Evolutionary conservation across 2,797 vertebrate species (phyloP).

Genomic region (Amblyraja radiata): DNA sequence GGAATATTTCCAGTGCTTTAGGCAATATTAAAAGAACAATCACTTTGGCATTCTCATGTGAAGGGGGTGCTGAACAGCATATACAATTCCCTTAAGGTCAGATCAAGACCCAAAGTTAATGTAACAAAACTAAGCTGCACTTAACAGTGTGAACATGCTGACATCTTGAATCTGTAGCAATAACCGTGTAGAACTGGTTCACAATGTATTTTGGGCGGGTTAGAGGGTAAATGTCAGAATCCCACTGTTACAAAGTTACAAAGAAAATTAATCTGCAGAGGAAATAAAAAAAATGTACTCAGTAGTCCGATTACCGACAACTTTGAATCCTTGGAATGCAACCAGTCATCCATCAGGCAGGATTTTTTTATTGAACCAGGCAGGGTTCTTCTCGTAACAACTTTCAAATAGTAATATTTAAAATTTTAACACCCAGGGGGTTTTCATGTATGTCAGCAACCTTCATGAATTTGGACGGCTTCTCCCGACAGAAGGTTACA

Average conservation of each 20-base stretch:
- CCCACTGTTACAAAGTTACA: background rate
- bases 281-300: background rate
- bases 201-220: background rate
- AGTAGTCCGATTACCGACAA: background rate
- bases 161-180: background rate
- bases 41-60: background rate
- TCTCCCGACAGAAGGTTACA: conserved; percentile 91
- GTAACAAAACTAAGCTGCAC: background rate
- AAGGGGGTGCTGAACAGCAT: background rate
- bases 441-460: conserved; percentile 97
- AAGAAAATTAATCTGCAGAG: background rate
- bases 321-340: background rate
- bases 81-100: background rate
- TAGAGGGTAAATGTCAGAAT: background rate
- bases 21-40: background rate
- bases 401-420: background rate
- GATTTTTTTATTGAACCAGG: background rate
- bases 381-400: background rate
- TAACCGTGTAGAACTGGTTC: background rate
- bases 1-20: background rate
- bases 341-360: background rate
- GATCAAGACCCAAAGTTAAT: background rate
- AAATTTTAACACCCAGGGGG: conserved; percentile 62
- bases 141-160: background rate
- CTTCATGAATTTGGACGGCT: conserved; percentile 92